Evolutionary conservation across 1,140 invertebrate genomes (phyloP).

Genomic region (Nasonia giraulti): DNA sequence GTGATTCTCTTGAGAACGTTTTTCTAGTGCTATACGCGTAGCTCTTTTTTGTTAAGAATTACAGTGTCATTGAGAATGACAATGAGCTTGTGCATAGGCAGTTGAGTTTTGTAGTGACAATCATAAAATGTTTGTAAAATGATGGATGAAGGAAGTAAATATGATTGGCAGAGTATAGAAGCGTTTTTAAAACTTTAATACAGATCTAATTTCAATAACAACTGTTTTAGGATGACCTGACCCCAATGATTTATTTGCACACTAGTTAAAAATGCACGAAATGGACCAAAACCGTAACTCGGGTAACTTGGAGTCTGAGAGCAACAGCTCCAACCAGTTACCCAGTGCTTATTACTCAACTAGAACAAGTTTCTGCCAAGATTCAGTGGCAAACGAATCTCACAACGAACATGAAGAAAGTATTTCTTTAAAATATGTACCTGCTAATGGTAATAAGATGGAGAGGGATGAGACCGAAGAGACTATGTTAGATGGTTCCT

Average conservation of each 20-base stretch:
- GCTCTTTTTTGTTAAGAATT: background rate
- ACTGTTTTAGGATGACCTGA: background rate
- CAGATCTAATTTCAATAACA: background rate
- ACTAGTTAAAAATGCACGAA: constrained; percentile 36
- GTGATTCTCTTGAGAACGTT: background rate
- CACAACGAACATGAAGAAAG: constrained; percentile 13
- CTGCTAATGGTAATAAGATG: background rate
- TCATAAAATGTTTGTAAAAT: too few relatives aligned
- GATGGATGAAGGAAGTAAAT: too few relatives aligned
- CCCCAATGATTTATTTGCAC: background rate
- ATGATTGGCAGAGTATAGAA: too few relatives aligned
- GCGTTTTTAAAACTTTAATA: too few relatives aligned
- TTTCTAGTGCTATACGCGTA: background rate
- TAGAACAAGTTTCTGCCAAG: constrained; percentile 39
- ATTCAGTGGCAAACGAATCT: background rate
- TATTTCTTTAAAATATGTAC: constrained; percentile 20
- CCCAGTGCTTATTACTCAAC: constrained; percentile 44
- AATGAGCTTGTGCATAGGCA: too few relatives aligned
- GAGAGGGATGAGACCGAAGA: constrained; percentile 56
- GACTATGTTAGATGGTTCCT: constrained; percentile 58
- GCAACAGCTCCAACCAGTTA: constrained; percentile 33
- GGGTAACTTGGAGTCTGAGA: constrained; percentile 9
- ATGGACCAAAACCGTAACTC: background rate
- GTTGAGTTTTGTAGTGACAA: too few relatives aligned
- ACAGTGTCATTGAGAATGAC: background rate